phyloP scores from a whole-genome alignment of 1,140 invertebrate species.

The Hylyphantes graminicola region DNA sequence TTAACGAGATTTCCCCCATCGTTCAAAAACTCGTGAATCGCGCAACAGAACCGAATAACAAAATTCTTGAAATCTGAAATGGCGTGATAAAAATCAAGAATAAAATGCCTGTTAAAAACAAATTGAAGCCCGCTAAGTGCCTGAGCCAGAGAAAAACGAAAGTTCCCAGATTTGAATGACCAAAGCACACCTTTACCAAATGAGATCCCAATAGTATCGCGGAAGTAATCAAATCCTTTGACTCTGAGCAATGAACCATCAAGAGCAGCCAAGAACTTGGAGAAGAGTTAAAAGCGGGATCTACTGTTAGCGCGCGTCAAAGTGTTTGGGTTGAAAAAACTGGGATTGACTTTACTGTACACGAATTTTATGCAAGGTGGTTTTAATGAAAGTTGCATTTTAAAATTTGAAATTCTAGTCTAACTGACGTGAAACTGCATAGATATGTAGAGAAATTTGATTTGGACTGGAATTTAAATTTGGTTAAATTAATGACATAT shows the following conservation, averaged over 20 bases:
- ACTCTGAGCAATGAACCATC: slow-evolving; percentile 48
- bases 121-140: not conserved
- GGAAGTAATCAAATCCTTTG: slow-evolving; percentile 49
- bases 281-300: slow-evolving; percentile 12
- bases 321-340: too few relatives aligned
- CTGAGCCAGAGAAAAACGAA: not conserved
- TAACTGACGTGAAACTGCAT: too few relatives aligned
- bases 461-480: too few relatives aligned
- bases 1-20: too few relatives aligned
- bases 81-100: not conserved
- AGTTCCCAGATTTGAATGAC: not conserved
- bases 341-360: too few relatives aligned
- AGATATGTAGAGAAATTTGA: too few relatives aligned
- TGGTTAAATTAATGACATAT: too few relatives aligned
- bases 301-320: not conserved
- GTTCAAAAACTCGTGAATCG: too few relatives aligned
- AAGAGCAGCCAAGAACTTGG: slow-evolving; percentile 30
- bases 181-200: not conserved
- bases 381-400: too few relatives aligned
- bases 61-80: not conserved
- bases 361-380: too few relatives aligned
- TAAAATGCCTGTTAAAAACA: not conserved
- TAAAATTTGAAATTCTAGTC: too few relatives aligned
- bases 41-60: too few relatives aligned
- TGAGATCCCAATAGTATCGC: slow-evolving; percentile 9